Evolutionary conservation across 2,113 vertebrate genomes (phyloP).

Genomic region (Mirza zaza): DNA sequence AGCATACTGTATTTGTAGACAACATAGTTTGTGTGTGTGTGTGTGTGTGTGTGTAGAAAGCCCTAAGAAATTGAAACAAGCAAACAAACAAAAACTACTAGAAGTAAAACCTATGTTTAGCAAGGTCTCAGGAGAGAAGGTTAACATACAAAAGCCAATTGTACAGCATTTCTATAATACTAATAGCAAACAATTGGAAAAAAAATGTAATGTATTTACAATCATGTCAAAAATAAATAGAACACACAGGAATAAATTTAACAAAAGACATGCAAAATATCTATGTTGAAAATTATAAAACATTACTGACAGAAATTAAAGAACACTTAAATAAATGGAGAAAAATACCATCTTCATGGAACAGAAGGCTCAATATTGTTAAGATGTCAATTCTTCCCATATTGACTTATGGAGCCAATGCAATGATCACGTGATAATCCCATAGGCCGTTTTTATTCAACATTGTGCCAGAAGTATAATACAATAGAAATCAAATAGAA

Average conservation of each 20-base stretch:
- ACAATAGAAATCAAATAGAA: neutral
- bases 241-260: neutral
- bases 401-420: neutral
- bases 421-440: neutral
- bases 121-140: neutral
- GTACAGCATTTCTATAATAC: neutral
- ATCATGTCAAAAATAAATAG: slow-evolving; percentile 8
- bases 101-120: neutral
- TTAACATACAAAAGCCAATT: neutral
- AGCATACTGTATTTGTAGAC: neutral
- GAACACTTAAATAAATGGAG: neutral
- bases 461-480: too few species aligned
- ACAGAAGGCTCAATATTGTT: neutral
- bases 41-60: neutral
- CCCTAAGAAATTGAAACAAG: neutral
- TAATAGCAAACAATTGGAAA: neutral
- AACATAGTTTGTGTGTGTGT: neutral
- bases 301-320: slow-evolving; percentile 13
- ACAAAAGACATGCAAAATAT: neutral
- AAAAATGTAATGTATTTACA: neutral
- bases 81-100: neutral
- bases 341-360: neutral
- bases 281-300: neutral
- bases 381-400: neutral
- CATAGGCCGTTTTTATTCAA: neutral